phyloP scores from a whole-genome alignment of 2,888 invertebrate species.

The Eupithecia centaureata region DNA sequence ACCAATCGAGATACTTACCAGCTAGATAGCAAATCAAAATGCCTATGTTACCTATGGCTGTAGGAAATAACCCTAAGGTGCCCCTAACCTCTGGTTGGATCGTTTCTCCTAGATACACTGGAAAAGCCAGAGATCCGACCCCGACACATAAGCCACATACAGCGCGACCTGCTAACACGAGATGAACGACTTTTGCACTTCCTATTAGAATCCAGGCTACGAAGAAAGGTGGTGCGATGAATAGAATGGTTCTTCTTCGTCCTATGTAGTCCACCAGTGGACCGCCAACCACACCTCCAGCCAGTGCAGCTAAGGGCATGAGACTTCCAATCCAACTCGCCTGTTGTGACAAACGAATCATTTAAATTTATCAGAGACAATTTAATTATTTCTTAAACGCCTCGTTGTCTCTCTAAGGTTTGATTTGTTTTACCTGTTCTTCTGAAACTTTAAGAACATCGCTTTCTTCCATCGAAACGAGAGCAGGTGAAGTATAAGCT shows the following conservation, averaged over 20 bases:
- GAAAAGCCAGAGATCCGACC: conserved; percentile 92
- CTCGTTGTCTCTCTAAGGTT: neutral
- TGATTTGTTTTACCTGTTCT: conserved; percentile 76
- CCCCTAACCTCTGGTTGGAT: conserved; percentile 96
- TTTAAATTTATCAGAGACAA: neutral
- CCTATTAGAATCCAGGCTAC: conserved; percentile 93
- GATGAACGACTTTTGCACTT: conserved; percentile 87
- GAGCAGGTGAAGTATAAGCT: conserved; percentile 95
- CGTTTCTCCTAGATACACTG: conserved; percentile 97
- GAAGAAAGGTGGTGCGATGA: conserved; percentile 91
- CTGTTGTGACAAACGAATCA: conserved; percentile 69
- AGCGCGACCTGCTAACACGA: conserved; percentile 91
- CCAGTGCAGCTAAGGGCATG: conserved; percentile 94
- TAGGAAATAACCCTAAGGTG: conserved; percentile 93
- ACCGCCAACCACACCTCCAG: conserved; percentile 93
- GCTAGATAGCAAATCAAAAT: conserved; percentile 91
- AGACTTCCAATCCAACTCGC: conserved; percentile 94
- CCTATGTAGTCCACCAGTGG: conserved; percentile 94
- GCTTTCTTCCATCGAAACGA: conserved; percentile 88
- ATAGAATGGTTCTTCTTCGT: conserved; percentile 90
- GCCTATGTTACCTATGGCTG: conserved; percentile 93
- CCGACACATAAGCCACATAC: conserved; percentile 95
- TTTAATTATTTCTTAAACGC: no score
- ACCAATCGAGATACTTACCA: conserved; percentile 93
- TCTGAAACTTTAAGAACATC: conserved; percentile 83